phyloP scores from a whole-genome alignment of 1,140 invertebrate genomes.

The Laodelphax striatellus region DNA sequence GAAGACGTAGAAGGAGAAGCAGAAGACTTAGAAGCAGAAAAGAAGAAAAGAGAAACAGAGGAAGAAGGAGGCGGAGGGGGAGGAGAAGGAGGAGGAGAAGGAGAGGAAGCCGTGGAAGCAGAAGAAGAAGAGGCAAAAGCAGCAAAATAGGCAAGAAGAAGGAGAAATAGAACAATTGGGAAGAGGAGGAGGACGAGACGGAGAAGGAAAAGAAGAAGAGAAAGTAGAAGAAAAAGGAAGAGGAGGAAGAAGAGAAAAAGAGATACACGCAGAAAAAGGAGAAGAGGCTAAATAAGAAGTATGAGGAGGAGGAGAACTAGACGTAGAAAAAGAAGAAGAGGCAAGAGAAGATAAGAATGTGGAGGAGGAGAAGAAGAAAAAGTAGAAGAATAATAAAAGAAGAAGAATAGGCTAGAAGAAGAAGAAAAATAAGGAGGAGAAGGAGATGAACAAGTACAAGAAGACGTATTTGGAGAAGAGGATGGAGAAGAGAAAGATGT shows the following conservation, averaged over 20 bases:
- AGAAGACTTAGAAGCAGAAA: no score
- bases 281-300: no score
- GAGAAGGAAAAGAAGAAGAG: no score
- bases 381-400: background rate
- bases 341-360: background rate
- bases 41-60: no score
- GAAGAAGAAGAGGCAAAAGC: background rate
- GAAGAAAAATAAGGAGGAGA: background rate
- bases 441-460: background rate
- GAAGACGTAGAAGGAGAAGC: no score
- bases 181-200: no score
- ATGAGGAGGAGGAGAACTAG: background rate
- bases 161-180: no score
- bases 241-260: no score
- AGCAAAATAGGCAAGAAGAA: background rate
- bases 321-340: background rate
- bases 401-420: background rate
- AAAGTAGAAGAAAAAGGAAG: background rate
- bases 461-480: background rate
- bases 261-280: no score
- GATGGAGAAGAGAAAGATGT: background rate
- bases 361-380: background rate
- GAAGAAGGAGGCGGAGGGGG: background rate
- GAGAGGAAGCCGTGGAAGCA: background rate
- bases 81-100: background rate